Evolutionary conservation across 2,797 vertebrate genomes (phyloP).

Genomic region (Sebastes diploproa): DNA sequence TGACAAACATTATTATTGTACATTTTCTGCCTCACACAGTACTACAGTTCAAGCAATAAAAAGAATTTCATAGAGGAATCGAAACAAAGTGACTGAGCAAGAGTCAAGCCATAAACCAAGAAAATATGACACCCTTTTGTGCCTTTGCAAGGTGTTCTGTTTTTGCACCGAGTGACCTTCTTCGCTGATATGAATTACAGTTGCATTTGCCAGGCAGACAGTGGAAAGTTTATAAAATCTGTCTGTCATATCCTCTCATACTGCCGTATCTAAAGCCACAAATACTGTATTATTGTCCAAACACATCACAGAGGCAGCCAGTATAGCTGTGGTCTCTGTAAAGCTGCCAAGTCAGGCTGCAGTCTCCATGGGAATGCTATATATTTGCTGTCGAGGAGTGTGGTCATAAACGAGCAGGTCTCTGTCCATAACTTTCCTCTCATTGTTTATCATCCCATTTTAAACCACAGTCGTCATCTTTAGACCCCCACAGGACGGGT

Average conservation of each 20-base stretch:
- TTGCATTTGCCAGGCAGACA: constrained; percentile 45
- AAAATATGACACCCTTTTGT: not conserved
- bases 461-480: constrained; percentile 35
- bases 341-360: constrained; percentile 49
- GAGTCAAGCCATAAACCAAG: not conserved
- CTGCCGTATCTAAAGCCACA: constrained; percentile 54
- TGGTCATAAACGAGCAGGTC: constrained; percentile 46
- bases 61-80: not conserved
- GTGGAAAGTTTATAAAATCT: constrained; percentile 54
- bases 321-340: constrained; percentile 40
- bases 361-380: constrained; percentile 32
- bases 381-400: constrained; percentile 45
- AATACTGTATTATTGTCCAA: constrained; percentile 62
- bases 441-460: constrained; percentile 60
- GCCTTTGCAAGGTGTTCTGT: constrained; percentile 13
- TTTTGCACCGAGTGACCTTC: constrained; percentile 42
- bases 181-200: constrained; percentile 45
- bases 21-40: not conserved
- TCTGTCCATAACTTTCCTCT: constrained; percentile 42
- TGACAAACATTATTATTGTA: not conserved
- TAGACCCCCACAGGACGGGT: constrained; percentile 22
- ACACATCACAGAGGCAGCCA: constrained; percentile 50
- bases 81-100: not conserved
- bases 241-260: constrained; percentile 40
- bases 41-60: not conserved